phyloP scores from a whole-genome alignment of 1,140 invertebrate genomes.

The Paraescarpia echinospica region DNA sequence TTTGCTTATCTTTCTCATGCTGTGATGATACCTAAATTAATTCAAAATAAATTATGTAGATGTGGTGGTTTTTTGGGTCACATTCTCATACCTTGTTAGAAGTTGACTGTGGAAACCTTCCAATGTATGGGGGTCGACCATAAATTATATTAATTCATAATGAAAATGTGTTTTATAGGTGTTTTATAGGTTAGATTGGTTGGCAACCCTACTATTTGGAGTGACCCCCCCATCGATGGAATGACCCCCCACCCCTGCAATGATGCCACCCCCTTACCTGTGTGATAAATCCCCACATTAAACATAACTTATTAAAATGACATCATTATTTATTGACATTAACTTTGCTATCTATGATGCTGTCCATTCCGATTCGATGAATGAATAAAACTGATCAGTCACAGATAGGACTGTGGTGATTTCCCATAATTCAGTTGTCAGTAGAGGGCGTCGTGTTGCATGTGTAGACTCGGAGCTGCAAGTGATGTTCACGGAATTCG shows the following conservation, averaged over 20 bases:
- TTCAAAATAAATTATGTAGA: background rate
- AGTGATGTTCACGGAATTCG: slow-evolving; percentile 27
- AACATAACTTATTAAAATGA: too few species aligned
- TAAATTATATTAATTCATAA: too few species aligned
- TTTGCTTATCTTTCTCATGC: background rate
- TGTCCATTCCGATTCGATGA: too few species aligned
- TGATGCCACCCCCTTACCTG: background rate
- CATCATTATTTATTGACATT: too few species aligned
- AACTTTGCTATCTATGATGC: too few species aligned
- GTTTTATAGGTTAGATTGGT: too few species aligned
- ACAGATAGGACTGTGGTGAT: background rate
- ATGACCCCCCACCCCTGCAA: background rate
- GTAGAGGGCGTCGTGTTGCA: background rate
- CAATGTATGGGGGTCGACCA: too few species aligned
- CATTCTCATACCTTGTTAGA: background rate
- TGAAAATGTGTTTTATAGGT: too few species aligned
- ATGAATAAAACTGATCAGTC: too few species aligned
- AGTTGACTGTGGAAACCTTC: background rate
- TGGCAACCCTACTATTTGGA: background rate
- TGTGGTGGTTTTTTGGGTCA: background rate
- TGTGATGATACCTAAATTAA: background rate
- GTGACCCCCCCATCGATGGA: background rate
- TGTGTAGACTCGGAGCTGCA: slow-evolving; percentile 17
- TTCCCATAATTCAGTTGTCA: background rate
- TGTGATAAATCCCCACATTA: background rate